Conservation (phyloP, 1,140 invertebrate species). For the Oscheius sp. region DNA sequence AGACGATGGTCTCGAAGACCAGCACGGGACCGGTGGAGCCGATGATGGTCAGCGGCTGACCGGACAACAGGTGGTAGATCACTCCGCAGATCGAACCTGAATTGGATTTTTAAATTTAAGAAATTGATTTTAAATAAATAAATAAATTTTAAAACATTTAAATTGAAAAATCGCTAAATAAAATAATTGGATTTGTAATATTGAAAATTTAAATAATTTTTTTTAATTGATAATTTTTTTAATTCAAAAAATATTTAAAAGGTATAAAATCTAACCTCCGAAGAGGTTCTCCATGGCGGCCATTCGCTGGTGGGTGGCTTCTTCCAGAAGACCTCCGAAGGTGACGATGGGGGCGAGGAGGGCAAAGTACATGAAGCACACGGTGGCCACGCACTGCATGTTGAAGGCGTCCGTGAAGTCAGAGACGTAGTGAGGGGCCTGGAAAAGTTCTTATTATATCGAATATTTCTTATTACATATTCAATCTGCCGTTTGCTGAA, state of each 20-base stretch:
- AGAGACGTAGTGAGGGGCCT: constrained; percentile 70
- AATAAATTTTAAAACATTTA: too few species aligned
- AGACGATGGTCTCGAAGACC: constrained; percentile 95
- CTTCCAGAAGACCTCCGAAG: constrained; percentile 86
- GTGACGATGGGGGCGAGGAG: constrained; percentile 96
- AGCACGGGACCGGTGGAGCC: constrained; percentile 96
- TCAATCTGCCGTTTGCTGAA: too few species aligned
- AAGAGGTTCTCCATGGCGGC: constrained; percentile 96
- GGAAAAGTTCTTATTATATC: neutral
- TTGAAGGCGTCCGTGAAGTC: constrained; percentile 80
- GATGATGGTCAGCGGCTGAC: constrained; percentile 93
- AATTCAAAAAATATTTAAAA: too few species aligned
- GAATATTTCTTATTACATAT: too few species aligned
- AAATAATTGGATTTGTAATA: too few species aligned
- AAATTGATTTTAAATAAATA: neutral
- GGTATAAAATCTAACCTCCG: constrained; percentile 70
- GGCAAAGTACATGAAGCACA: constrained; percentile 94
- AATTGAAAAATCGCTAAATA: too few species aligned
- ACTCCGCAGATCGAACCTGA: constrained; percentile 84
- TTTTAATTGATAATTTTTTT: too few species aligned
- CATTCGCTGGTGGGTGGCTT: constrained; percentile 93
- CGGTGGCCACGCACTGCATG: constrained; percentile 89
- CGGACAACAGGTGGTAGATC: constrained; percentile 91
- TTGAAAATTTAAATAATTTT: too few species aligned
- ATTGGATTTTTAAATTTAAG: neutral